phyloP scores from a whole-genome alignment of 2,888 invertebrate species.

The Harpalus rubripes region DNA sequence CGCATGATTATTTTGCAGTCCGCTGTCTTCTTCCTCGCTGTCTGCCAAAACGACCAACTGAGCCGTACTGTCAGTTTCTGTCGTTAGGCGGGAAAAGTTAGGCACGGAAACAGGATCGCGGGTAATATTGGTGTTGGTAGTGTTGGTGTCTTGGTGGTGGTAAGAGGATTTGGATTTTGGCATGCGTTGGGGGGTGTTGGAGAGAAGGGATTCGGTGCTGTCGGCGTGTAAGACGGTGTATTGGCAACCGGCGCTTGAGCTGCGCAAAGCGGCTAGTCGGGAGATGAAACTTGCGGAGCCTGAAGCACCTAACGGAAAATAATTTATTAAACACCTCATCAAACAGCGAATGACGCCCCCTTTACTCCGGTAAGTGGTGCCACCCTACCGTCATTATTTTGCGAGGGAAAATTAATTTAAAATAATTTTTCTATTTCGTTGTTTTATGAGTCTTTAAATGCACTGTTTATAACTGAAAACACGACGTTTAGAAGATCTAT shows the following conservation, averaged over 20 bases:
- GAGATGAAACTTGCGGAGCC: background rate
- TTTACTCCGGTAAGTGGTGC: too few relatives aligned
- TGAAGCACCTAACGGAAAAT: background rate
- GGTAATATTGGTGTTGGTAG: slow-evolving; percentile 76
- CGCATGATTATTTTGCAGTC: slow-evolving; percentile 72
- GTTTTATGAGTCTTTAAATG: too few relatives aligned
- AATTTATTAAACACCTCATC: background rate
- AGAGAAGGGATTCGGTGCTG: slow-evolving; percentile 15
- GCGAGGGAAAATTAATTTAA: too few relatives aligned
- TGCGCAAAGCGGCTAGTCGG: background rate
- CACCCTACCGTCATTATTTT: too few relatives aligned
- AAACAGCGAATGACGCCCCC: too few relatives aligned
- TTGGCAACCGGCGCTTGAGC: background rate
- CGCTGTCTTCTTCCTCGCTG: slow-evolving; percentile 79
- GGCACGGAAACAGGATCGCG: slow-evolving; percentile 87
- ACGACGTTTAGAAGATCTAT: too few relatives aligned
- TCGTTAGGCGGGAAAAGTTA: slow-evolving; percentile 78
- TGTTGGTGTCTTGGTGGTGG: slow-evolving; percentile 27
- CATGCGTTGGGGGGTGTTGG: slow-evolving; percentile 75
- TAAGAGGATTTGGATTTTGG: slow-evolving; percentile 82
- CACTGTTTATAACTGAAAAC: too few relatives aligned
- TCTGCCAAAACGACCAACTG: slow-evolving; percentile 84
- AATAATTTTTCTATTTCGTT: too few relatives aligned
- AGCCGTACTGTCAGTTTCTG: slow-evolving; percentile 81
- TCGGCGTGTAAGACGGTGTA: slow-evolving; percentile 26